Conservation (phyloP, 2,888 invertebrate genomes). For the Pimpla rufipes region DNA sequence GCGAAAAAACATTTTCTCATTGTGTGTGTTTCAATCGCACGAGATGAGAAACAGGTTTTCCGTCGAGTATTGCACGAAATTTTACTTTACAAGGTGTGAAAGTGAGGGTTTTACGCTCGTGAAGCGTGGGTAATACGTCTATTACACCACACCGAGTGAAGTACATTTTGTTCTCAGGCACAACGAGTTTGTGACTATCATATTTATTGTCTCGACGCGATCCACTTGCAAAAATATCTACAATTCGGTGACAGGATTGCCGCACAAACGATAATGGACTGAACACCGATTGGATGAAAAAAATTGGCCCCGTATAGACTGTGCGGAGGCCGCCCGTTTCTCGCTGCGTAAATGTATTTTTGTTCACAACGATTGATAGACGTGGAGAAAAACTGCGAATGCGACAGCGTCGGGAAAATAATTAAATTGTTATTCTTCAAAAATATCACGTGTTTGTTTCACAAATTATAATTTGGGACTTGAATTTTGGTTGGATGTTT, state of each 20-base stretch:
- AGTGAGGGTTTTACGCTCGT: too few species aligned
- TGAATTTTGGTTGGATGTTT: too few species aligned
- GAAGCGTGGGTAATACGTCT: too few species aligned
- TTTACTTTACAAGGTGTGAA: too few species aligned
- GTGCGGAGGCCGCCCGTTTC: not conserved
- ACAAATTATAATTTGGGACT: conserved; percentile 11
- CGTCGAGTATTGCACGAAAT: too few species aligned
- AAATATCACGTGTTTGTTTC: conserved; percentile 15
- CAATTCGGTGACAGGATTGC: conserved; percentile 17
- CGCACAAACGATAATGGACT: conserved; percentile 2
- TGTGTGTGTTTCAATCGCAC: too few species aligned
- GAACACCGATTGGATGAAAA: not conserved
- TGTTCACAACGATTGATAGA: not conserved
- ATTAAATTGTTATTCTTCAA: conserved; percentile 9
- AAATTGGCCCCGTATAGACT: not conserved
- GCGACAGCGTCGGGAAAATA: not conserved
- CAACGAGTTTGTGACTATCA: not conserved
- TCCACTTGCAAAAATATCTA: conserved; percentile 12
- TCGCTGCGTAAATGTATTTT: not conserved
- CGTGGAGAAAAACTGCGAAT: not conserved
- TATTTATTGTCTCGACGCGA: conserved; percentile 48
- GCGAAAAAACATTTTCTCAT: too few species aligned
- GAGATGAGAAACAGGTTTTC: too few species aligned
- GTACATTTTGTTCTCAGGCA: conserved; percentile 1
- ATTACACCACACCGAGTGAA: too few species aligned